Evolutionary conservation across 2,888 invertebrate species (phyloP).

Genomic region (Epistrophe grossulariae): DNA sequence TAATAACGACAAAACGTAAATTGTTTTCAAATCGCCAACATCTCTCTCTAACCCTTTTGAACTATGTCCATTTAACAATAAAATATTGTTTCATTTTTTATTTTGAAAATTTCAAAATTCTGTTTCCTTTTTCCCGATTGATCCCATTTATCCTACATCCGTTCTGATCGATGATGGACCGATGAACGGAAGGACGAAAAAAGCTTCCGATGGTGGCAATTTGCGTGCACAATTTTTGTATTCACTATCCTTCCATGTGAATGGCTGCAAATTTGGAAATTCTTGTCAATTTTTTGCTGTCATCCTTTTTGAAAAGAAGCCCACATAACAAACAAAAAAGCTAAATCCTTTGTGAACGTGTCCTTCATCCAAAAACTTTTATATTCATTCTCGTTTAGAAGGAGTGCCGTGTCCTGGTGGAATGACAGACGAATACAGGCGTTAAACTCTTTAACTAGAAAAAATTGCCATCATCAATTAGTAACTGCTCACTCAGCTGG

Average conservation of each 20-base stretch:
- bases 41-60: conserved; percentile 57
- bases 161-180: conserved; percentile 21
- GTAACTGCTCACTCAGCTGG: conserved; percentile 40
- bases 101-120: conserved; percentile 17
- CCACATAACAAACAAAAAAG: background rate
- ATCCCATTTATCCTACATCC: conserved; percentile 44
- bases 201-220: conserved; percentile 64
- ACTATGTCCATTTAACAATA: conserved; percentile 8
- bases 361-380: conserved; percentile 40
- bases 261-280: conserved; percentile 58
- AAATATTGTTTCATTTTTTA: background rate
- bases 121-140: conserved; percentile 25
- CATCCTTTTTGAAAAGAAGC: conserved; percentile 8
- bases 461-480: conserved; percentile 69
- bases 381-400: conserved; percentile 29
- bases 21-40: conserved; percentile 42
- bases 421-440: conserved; percentile 47
- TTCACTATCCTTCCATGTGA: conserved; percentile 33
- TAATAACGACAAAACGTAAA: conserved; percentile 48
- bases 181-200: conserved; percentile 34
- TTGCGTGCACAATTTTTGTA: conserved; percentile 41
- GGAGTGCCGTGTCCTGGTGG: conserved; percentile 26
- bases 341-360: conserved; percentile 39
- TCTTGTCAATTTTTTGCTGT: conserved; percentile 44
- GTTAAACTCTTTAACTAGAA: conserved; percentile 63